Percentiles rank a stretch among this genome's conserved stretches.
phyloP scores from a whole-genome alignment of 2,888 invertebrate genomes.

The Synergus japonicus region DNA sequence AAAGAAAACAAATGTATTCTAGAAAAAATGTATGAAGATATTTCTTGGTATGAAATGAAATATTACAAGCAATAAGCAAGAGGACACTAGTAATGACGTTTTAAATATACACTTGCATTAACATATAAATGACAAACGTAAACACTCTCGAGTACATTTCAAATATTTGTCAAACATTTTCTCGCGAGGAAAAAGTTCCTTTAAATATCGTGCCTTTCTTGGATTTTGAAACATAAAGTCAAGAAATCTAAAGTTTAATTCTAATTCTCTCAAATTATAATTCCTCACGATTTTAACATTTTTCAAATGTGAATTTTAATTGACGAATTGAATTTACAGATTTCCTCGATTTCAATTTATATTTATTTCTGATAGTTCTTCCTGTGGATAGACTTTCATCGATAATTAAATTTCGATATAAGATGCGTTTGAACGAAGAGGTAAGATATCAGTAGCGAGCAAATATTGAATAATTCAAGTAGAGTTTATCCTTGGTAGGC shows the following conservation, averaged over 20 bases:
- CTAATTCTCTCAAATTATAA: too few species aligned
- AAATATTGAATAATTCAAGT: slow-evolving; percentile 32
- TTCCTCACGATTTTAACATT: too few species aligned
- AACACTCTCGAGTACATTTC: slow-evolving; percentile 5
- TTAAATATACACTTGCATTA: slow-evolving; percentile 20
- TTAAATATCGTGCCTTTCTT: too few species aligned
- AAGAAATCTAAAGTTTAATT: too few species aligned
- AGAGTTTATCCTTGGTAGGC: slow-evolving; percentile 19
- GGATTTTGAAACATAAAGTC: too few species aligned
- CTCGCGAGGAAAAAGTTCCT: background rate
- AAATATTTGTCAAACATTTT: slow-evolving; percentile 19
- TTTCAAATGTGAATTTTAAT: too few species aligned
- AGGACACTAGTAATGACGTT: slow-evolving; percentile 3
- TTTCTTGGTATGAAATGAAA: background rate
- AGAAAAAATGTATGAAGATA: too few species aligned
- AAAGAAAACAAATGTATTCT: too few species aligned
- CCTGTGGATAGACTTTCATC: background rate
- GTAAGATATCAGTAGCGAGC: background rate
- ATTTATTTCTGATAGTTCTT: too few species aligned
- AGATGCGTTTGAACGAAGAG: background rate
- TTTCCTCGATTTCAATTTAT: too few species aligned
- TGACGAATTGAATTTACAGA: too few species aligned
- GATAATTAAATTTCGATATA: background rate
- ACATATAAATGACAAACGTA: slow-evolving; percentile 34
- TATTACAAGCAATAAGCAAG: background rate